phyloP scores from a whole-genome alignment of 2,113 vertebrate species.

The Larimichthys crocea region DNA sequence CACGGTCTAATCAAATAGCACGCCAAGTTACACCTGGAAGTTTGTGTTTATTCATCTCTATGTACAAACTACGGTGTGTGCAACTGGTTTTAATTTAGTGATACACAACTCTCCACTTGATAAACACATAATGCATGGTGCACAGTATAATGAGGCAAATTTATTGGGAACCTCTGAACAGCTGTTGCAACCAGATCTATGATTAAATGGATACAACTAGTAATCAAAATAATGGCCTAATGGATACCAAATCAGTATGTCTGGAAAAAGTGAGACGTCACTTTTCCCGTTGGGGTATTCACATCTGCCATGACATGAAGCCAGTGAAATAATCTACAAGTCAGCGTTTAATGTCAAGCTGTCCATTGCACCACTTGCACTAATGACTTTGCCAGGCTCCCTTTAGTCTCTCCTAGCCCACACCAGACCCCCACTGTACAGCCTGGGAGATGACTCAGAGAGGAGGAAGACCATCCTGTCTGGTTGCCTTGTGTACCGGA shows the following conservation, averaged over 20 bases:
- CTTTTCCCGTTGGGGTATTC: conserved; percentile 14
- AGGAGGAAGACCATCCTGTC: conserved; percentile 57
- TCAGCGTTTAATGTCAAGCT: conserved; percentile 15
- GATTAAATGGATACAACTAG: conserved; percentile 14
- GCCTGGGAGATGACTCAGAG: conserved; percentile 61
- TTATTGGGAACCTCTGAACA: not conserved
- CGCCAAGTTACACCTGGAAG: too few relatives aligned
- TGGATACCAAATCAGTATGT: not conserved
- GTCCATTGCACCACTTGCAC: conserved; percentile 15
- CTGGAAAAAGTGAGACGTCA: not conserved
- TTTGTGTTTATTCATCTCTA: too few relatives aligned
- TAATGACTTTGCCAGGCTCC: conserved; percentile 56
- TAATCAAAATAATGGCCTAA: not conserved
- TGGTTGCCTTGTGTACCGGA: conserved; percentile 42
- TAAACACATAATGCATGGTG: not conserved
- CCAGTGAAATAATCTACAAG: conserved; percentile 17
- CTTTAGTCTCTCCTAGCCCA: conserved; percentile 34
- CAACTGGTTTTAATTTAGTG: not conserved
- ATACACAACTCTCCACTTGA: not conserved
- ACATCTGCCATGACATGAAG: conserved; percentile 20
- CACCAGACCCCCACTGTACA: conserved; percentile 43
- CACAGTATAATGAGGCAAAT: not conserved
- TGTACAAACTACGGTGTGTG: too few relatives aligned
- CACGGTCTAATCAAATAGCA: not conserved
- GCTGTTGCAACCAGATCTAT: not conserved